A percentile compares a stretch with the other conserved stretches of the same genome.
These are phyloP conservation scores for Callaeas wilsoni DNA, from an alignment of 2,113 vertebrate genomes.

Conservation along the genomic window DNA sequence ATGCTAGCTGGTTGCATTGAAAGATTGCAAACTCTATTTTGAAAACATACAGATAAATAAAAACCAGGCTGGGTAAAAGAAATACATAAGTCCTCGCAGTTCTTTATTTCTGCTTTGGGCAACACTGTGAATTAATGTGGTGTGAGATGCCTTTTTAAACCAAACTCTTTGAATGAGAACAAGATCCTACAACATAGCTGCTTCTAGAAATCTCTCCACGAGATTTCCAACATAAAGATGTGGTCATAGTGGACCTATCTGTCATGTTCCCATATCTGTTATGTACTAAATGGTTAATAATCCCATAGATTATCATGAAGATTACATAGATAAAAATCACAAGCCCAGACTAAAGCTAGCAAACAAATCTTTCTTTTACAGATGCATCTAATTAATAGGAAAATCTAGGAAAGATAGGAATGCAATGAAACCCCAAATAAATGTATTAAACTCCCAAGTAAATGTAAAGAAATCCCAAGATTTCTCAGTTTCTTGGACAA, in stretches of 20 bases:
- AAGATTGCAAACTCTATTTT: neutral
- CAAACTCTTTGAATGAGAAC: neutral
- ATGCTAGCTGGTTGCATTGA: neutral
- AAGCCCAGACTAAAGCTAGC: neutral
- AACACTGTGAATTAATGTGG: neutral
- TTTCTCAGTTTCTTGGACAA: neutral
- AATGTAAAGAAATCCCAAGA: neutral
- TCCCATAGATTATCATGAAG: neutral
- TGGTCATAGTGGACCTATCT: neutral
- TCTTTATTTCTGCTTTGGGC: neutral
- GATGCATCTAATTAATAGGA: neutral
- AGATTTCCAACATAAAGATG: neutral
- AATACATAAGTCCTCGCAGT: neutral
- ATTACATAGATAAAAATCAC: neutral
- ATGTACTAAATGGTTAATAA: neutral
- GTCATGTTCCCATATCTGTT: neutral
- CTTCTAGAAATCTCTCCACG: neutral
- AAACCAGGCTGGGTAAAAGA: neutral
- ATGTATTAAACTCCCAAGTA: neutral
- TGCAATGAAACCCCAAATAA: neutral
- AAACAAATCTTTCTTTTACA: neutral
- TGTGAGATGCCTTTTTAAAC: neutral
- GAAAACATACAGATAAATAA: neutral
- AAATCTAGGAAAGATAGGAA: neutral
- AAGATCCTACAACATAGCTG: neutral